Percentiles rank a stretch among this genome's conserved stretches.
Conservation (phyloP, 2,113 vertebrate genomes). For the Callithrix jacchus region DNA sequence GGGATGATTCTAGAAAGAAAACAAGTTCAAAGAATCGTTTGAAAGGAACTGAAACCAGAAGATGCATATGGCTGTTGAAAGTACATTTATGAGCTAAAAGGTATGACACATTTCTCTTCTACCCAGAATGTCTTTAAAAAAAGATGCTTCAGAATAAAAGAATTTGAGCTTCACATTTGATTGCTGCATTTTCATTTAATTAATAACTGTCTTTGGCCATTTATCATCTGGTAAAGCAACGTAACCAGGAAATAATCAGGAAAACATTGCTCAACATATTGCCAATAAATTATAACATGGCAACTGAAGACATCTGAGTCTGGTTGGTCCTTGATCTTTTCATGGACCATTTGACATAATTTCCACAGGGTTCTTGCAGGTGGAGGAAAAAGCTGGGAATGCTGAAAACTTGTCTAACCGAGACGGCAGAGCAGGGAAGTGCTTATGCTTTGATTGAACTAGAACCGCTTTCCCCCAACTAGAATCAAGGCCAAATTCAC, state of each 20-base stretch:
- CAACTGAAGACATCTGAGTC: conserved; percentile 43
- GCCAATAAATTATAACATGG: conserved; percentile 6
- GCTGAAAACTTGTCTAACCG: neutral
- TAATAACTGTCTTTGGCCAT: conserved; percentile 64
- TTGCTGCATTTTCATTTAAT: conserved; percentile 60
- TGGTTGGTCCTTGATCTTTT: conserved; percentile 55
- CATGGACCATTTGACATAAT: conserved; percentile 52
- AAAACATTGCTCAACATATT: conserved; percentile 59
- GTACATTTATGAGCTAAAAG: conserved; percentile 33
- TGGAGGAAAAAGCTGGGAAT: conserved; percentile 40
- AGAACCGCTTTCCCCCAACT: too few species aligned
- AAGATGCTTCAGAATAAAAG: conserved; percentile 15
- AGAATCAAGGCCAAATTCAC: neutral
- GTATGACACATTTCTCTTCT: neutral
- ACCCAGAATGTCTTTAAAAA: neutral
- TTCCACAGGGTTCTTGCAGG: conserved; percentile 54
- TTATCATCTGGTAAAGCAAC: conserved; percentile 59
- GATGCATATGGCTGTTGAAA: conserved; percentile 42
- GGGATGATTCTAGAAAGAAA: conserved; percentile 58
- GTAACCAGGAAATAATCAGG: conserved; percentile 49
- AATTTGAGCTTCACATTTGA: conserved; percentile 40
- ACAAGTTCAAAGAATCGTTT: conserved; percentile 55
- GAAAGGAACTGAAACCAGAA: conserved; percentile 54
- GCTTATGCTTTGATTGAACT: neutral
- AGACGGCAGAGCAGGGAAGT: neutral